Evolutionary conservation across 2,797 vertebrate genomes (phyloP), one percentile per base, ranked within the genome.

Genomic region (Coreius guichenoti): DNA sequence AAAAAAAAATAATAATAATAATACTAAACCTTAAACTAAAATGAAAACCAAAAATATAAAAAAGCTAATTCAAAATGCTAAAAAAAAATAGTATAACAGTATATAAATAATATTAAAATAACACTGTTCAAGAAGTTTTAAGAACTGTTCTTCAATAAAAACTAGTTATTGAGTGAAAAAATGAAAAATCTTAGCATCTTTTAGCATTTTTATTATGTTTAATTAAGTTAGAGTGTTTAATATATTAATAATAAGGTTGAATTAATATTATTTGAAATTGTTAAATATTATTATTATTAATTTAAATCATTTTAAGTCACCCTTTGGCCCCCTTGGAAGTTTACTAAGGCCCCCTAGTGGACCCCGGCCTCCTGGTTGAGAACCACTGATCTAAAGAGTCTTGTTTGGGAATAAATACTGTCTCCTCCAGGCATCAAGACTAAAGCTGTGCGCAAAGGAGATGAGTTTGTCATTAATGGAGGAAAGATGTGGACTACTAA

Each of bases 401-500:
- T 43, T 16, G 31, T 68, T 51, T 67, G 68, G 51, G 36, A 81
- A 16, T 19, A 80, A 80, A 61, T 33, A 29, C 70, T 13, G 12
- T 85, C 31, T 83, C 63, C 26, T 69, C 19, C n/a, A 97, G 96
- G 87, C 88, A 97, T 97, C 84, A 94, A 92, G 90, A 97, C 95
- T 0, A 96, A 91, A 26, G 96, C 96, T 0, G 94, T 96, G 86
- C 95, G 89, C 81, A 94, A 96, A 88, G 95, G 95, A 0, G 90
- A 95, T 56, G 96, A 97, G 5, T 96, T 93, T 12, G 86, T 97
- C 58, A 94, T 97, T 87, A 96, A 95, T 21, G 96, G 96, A 0
- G 94, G 96, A 1, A 97, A 97, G 91, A 97, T 96, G 96, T 97
- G 96, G 96, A 96, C 93, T 47, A 96, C 96, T 0, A 96, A 89